Evolutionary conservation across 2,113 vertebrate species (phyloP), one percentile per base, ranked within the genome.

Genomic region (Origma solitaria): DNA sequence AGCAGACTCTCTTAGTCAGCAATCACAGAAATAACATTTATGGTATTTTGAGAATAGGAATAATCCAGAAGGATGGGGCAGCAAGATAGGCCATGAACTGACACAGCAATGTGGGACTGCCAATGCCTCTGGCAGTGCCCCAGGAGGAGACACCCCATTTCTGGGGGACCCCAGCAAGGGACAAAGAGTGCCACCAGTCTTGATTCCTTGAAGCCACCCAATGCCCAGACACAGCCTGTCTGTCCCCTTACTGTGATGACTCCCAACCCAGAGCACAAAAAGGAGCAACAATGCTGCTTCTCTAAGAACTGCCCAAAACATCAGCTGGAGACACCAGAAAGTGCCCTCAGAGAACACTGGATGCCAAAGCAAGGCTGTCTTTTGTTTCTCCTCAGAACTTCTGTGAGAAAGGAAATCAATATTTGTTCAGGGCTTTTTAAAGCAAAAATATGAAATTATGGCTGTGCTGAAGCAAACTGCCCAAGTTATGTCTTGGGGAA

Each of bases 41-140:
- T 31, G n/a, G 31, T 28, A 60, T 45, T 47, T 24, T 42, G 31
- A 73, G 75, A 90, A 42, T 0, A 42, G 45, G 17, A 30, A 65
- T 33, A 45, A 79, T 10, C 25, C 75, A 68, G 54, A 83, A 35
- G 31, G 38, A 94, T 4, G 18, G 11, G n/a, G 66, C 40, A 76
- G 53, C 0, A 0, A 56, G 38, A 35, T 0, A 25, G 33, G 35
- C n/a, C 64, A 19, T 7, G 56, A 82, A 24, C n/a, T 28, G 15
- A 58, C 47, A 30, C 6, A 45, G 54, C n/a, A 61, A 37, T 2
- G 1, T 1, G 2, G 45, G 33, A 50, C 57, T 38, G 51, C 17
- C 25, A 40, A 12, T 7, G 33, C 66, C 51, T 27, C n/a, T 22
- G 15, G 40, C 35, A 72, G n/a, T 5, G 33, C 23, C 42, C 1